A percentile compares a stretch with the other conserved stretches of the same genome.
phyloP scores from a whole-genome alignment of 2,888 invertebrate genomes.

The Drosophila kanekoi region DNA sequence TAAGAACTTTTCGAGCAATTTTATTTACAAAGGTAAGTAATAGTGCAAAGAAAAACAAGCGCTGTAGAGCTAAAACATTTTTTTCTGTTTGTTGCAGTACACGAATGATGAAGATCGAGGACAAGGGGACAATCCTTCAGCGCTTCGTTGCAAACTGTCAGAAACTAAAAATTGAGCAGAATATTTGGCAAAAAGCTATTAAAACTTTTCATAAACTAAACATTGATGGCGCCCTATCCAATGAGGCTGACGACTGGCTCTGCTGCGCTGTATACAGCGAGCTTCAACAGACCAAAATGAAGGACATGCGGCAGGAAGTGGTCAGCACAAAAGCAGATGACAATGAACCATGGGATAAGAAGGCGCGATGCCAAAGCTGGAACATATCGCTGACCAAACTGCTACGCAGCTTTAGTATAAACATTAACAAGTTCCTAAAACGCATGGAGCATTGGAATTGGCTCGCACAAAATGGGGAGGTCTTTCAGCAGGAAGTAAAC shows the following conservation, averaged over 20 bases:
- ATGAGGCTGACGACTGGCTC: conserved; percentile 54
- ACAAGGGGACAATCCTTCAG: conserved; percentile 28
- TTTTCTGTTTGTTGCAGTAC: neutral
- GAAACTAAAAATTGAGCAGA: conserved; percentile 37
- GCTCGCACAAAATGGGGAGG: conserved; percentile 38
- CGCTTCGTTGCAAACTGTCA: conserved; percentile 33
- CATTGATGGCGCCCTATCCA: conserved; percentile 39
- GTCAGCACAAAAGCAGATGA: neutral
- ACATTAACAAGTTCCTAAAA: conserved; percentile 49
- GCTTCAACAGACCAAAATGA: conserved; percentile 54
- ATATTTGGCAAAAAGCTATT: conserved; percentile 43
- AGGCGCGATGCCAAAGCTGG: conserved; percentile 49
- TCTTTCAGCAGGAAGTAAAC: conserved; percentile 46
- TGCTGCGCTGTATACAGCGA: conserved; percentile 65
- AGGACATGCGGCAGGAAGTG: conserved; percentile 31
- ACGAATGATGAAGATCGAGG: conserved; percentile 11
- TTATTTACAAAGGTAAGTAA: conserved; percentile 9
- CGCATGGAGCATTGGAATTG: conserved; percentile 62
- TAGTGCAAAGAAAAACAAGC: neutral
- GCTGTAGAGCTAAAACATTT: neutral
- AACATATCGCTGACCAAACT: conserved; percentile 63
- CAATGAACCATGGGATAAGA: conserved; percentile 8
- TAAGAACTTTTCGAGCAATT: neutral
- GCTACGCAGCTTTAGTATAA: conserved; percentile 49
- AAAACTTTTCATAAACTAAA: conserved; percentile 46